Base-by-base conservation (phyloP, 92 coral and sea anemone species). In the Montipora capitata region DNA sequence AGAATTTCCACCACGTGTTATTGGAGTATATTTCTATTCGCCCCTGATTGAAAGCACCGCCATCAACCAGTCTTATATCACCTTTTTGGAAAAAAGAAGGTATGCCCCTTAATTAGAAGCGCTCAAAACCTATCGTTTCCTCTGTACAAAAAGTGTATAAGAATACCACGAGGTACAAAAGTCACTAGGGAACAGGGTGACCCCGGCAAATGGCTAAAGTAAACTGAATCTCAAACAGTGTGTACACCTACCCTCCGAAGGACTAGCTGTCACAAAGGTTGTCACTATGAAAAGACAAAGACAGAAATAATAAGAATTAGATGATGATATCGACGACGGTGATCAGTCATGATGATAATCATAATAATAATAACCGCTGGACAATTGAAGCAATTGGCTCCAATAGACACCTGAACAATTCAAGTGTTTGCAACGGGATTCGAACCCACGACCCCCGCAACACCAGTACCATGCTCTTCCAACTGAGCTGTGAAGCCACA, bases 11-110 rank as follows among this genome's bases (percentile, higher is more conserved):
- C 84, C 84, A 79, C 15, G 84, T 65, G 14, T 48, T 39, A 15
- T 79, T 79, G 27, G 5, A 65, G 17, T 79, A 79, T 0, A 35
- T 45, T 3, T 79, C 84, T 20, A 79, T 79, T 66, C 74, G 62
- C 42, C 84, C 84, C 61, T 79, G 84, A 38, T 43, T 79, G 12
- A 57, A 40, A 3, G 48, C 27, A 1, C 48, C 84, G 7, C 84
- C 84, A 64, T 79, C 84, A 5, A 35, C 63, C 2, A 79, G 74
- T 45, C 64, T 40, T 6, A 79, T 54, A 15, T 79, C 84, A 39
- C 84, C 84, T 79, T 5, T 14, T 7, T 20, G 12, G 11, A 14
- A 35, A 17, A n/a, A 48, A 76, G 56, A 27, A 38, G 3, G 10
- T 10, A 20, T 18, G 4, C 3, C 16, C 3, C 3, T 3, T 54